Base-by-base conservation (phyloP, 2,113 vertebrate genomes). In the Alligator mississippiensis region DNA sequence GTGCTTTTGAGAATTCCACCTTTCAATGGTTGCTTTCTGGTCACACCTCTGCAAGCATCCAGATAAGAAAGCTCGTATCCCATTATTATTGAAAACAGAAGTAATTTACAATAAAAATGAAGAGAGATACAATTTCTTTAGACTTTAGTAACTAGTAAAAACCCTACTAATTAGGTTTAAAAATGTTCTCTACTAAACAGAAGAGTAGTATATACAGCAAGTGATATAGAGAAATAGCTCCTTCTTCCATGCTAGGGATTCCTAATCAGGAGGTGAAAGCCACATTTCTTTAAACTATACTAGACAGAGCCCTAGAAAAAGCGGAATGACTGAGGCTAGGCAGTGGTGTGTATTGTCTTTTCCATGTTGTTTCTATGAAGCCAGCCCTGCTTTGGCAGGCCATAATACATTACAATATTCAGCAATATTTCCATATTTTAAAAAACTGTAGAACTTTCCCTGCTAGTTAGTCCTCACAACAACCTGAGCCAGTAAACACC, bases 271-370 rank as follows among this genome's bases (percentile, higher is more conserved):
- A 15, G 2, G 75, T 24, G 27, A 60, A 88, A 27, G 0, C 0
- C 5, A 30, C 15, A 1, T 30, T 82, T 4, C 34, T 62, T 60
- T 55, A 76, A 4, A 3, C 0, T 1, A 22, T 12, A 72, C 8
- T 72, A 19, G 9, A 9, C 17, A 68, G 38, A 84, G 60, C 94
- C 16, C 88, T 90, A 96, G 93, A 90, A 95, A 92, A 91, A 90
- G 94, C 61, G 92, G 30, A 94, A 77, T 0, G 82, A 93, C 62
- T 2, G 2, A 79, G 30, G 15, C 6, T 34, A 79, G 24, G 16
- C 24, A 14, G 0, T 10, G 18, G 21, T 22, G 68, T 13, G 47
- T 25, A 21, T 38, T 22, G 25, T 47, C 21, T 68, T 25, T 21
- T 3, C 18, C n/a, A 9, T 1, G 11, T 54, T 19, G 30, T 13